A percentile compares a stretch with the other conserved stretches of the same genome.
Conservation (phyloP, 2,797 vertebrate species). For the Anabacerthia variegaticeps region DNA sequence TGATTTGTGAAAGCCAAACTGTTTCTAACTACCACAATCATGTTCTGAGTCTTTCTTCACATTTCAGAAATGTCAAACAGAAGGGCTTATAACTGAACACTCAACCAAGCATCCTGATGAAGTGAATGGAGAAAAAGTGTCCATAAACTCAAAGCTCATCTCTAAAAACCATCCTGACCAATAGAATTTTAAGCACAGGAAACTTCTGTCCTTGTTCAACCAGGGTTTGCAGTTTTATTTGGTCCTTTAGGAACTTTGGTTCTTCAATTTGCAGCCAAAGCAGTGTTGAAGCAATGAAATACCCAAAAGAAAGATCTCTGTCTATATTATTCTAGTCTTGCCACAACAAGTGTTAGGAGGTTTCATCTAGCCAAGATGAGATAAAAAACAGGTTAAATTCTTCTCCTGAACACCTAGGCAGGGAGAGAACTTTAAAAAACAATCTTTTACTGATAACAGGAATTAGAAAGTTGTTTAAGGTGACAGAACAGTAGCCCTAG, state of each 20-base stretch:
- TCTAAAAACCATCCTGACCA: background rate
- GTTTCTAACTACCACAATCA: background rate
- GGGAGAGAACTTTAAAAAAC: background rate
- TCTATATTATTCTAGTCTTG: background rate
- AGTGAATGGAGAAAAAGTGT: background rate
- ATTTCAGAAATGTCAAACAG: background rate
- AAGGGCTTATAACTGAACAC: background rate
- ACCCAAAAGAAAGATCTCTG: background rate
- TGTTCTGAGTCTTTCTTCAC: background rate
- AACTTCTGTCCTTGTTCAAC: background rate
- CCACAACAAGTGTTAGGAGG: background rate
- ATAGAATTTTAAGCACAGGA: background rate
- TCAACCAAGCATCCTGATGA: background rate
- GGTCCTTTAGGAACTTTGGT: background rate
- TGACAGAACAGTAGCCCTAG: background rate
- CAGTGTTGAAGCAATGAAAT: background rate
- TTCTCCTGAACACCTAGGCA: background rate
- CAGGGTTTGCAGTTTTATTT: background rate
- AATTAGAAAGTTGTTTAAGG: background rate
- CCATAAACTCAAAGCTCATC: background rate
- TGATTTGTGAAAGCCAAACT: background rate
- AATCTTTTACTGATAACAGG: background rate
- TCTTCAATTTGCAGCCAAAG: background rate
- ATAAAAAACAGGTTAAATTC: background rate
- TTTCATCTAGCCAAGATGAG: background rate